Percentiles rank a stretch among this genome's conserved stretches.
Evolutionary conservation across 2,797 vertebrate species (phyloP).

Genomic region (Pogoniulus pusillus): DNA sequence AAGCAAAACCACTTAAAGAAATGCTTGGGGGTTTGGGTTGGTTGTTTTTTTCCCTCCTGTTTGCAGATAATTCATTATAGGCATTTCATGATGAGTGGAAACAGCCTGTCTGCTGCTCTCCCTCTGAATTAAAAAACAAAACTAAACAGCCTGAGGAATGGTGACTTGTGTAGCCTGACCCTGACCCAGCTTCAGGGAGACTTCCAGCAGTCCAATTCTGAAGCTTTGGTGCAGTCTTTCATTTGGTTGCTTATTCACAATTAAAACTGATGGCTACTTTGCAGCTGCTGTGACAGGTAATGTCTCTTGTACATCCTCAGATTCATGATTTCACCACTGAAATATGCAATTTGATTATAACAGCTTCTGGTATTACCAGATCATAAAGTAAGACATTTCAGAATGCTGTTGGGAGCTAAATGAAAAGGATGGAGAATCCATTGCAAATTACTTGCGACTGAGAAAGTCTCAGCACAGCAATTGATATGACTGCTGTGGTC

Average conservation of each 20-base stretch:
- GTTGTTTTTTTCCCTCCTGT: background rate
- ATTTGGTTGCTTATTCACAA: accelerated
- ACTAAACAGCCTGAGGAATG: background rate
- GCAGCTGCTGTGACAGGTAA: background rate
- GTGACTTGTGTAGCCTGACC: background rate
- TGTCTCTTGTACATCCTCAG: background rate
- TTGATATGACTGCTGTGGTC: background rate
- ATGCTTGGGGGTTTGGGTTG: background rate
- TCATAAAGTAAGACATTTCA: background rate
- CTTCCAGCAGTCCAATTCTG: background rate
- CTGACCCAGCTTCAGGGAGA: background rate
- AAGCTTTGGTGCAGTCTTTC: background rate
- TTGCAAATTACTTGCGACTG: background rate
- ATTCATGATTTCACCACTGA: background rate
- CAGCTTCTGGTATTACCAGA: background rate
- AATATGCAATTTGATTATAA: background rate
- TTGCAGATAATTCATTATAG: background rate
- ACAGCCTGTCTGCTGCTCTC: background rate
- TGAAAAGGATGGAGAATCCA: background rate
- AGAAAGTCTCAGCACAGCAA: background rate
- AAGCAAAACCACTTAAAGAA: background rate
- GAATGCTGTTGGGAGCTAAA: background rate
- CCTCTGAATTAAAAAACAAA: background rate
- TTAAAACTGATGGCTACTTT: background rate
- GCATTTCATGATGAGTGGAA: background rate